Conservation (phyloP, 2,888 invertebrate species). For the Nomada flava region DNA sequence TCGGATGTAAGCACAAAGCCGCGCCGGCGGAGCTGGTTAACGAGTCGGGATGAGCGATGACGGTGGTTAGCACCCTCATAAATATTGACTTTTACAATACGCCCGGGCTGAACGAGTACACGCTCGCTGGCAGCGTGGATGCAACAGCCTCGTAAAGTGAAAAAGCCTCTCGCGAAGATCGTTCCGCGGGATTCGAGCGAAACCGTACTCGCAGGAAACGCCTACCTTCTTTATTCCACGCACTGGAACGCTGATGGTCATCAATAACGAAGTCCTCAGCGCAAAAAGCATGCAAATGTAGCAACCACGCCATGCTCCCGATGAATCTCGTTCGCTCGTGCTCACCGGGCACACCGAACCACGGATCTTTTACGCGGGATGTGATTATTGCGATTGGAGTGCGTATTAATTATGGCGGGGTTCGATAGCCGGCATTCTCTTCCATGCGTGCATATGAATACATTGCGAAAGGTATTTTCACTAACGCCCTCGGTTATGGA, state of each 20-base stretch:
- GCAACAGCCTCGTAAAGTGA: conserved; percentile 73
- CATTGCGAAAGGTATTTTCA: conserved; percentile 12
- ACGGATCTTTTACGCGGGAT: background rate
- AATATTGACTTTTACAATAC: conserved; percentile 80
- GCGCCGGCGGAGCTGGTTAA: conserved; percentile 66
- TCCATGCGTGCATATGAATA: no score
- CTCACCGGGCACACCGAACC: background rate
- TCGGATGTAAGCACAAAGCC: conserved; percentile 74
- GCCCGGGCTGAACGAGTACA: conserved; percentile 47
- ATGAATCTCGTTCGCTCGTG: background rate
- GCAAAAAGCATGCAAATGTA: conserved; percentile 55
- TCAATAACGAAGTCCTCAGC: conserved; percentile 54
- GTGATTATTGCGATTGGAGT: conserved; percentile 25
- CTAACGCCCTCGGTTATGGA: conserved; percentile 5
- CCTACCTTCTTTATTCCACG: conserved; percentile 61
- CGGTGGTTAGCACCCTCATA: conserved; percentile 81
- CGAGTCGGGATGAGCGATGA: conserved; percentile 79
- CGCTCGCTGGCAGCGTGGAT: conserved; percentile 26
- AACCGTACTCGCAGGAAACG: conserved; percentile 60
- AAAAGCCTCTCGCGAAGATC: conserved; percentile 68
- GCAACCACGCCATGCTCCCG: conserved; percentile 4
- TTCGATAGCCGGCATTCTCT: no score
- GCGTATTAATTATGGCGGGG: conserved; percentile 33
- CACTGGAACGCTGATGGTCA: conserved; percentile 39
- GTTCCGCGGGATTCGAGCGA: conserved; percentile 62